A percentile compares a stretch with the other conserved stretches of the same genome.
These are phyloP conservation scores for Epinephelus awoara DNA, from an alignment of 2,797 vertebrate genomes.

Conservation along the genomic window DNA sequence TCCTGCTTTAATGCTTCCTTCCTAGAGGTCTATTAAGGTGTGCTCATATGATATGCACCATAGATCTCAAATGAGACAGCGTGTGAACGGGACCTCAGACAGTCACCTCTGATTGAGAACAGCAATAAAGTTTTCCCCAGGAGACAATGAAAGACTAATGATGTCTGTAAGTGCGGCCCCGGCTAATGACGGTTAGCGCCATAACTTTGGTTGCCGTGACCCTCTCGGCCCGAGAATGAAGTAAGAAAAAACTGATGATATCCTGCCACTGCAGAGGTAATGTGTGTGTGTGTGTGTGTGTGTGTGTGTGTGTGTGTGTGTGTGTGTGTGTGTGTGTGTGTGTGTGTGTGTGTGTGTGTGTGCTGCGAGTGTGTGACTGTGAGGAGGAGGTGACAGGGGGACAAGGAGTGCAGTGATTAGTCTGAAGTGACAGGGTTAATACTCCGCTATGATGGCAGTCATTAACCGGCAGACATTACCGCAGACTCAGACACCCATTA, in stretches of 20 bases:
- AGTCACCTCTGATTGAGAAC: conserved; percentile 54
- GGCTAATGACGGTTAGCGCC: conserved; percentile 5
- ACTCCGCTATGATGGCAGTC: conserved; percentile 57
- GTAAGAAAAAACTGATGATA: conserved; percentile 27
- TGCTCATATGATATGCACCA: conserved; percentile 48
- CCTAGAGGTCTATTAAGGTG: conserved; percentile 44
- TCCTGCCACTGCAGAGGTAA: conserved; percentile 14
- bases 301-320: conserved; percentile 23
- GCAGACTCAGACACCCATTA: conserved; percentile 65
- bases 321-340: conserved; percentile 18
- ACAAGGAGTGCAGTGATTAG: conserved; percentile 54
- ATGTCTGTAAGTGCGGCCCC: conserved; percentile 56
- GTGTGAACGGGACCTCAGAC: conserved; percentile 45
- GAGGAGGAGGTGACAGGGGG: conserved; percentile 53
- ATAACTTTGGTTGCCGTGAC: conserved; percentile 48
- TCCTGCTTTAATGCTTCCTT: conserved; percentile 43
- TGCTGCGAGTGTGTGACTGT: conserved; percentile 18
- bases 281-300: conserved; percentile 14
- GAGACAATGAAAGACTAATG: conserved; percentile 74
- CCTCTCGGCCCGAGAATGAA: conserved; percentile 32
- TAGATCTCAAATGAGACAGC: conserved; percentile 58
- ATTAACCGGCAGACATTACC: conserved; percentile 68
- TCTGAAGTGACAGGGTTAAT: conserved; percentile 70
- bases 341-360: conserved; percentile 29
- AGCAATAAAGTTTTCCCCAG: conserved; percentile 52